Evolutionary conservation across 2,888 invertebrate species (phyloP).

Genomic region (Rotaria sp.): DNA sequence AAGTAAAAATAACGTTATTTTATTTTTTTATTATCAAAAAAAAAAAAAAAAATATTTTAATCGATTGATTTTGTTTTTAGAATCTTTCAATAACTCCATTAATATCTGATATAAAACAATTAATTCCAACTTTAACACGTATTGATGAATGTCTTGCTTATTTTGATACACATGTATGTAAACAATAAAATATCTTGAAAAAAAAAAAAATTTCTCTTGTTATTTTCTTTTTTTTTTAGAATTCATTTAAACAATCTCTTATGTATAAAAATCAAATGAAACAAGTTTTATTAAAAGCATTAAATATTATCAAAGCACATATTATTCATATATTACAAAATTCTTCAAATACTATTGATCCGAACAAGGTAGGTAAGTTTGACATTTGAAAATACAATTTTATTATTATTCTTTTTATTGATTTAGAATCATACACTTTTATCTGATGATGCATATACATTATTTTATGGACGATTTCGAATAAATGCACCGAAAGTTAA

Average conservation of each 20-base stretch:
- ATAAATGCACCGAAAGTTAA: constrained; percentile 78
- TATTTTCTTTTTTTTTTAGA: constrained; percentile 57
- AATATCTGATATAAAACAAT: constrained; percentile 74
- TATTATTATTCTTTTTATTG: constrained; percentile 30
- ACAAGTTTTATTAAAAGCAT: constrained; percentile 72
- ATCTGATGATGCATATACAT: constrained; percentile 63
- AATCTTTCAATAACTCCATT: constrained; percentile 71
- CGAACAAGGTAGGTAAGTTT: constrained; percentile 29
- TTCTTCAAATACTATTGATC: constrained; percentile 27
- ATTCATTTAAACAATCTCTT: constrained; percentile 74
- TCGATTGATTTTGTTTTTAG: constrained; percentile 55
- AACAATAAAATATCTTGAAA: constrained; percentile 2
- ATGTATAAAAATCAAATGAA: constrained; percentile 74
- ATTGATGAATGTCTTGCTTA: constrained; percentile 80
- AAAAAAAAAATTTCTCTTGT: constrained; percentile 7
- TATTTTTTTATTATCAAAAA: background rate
- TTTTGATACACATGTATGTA: constrained; percentile 70
- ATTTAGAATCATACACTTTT: constrained; percentile 48
- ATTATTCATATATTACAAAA: constrained; percentile 52
- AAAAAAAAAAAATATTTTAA: constrained; percentile 3
- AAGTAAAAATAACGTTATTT: constrained; percentile 47
- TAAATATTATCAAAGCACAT: constrained; percentile 71
- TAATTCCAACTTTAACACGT: constrained; percentile 71
- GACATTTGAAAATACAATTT: background rate
- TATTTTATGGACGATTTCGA: constrained; percentile 88